Conservation (phyloP, 2,888 invertebrate species). For the Selenia dentaria region DNA sequence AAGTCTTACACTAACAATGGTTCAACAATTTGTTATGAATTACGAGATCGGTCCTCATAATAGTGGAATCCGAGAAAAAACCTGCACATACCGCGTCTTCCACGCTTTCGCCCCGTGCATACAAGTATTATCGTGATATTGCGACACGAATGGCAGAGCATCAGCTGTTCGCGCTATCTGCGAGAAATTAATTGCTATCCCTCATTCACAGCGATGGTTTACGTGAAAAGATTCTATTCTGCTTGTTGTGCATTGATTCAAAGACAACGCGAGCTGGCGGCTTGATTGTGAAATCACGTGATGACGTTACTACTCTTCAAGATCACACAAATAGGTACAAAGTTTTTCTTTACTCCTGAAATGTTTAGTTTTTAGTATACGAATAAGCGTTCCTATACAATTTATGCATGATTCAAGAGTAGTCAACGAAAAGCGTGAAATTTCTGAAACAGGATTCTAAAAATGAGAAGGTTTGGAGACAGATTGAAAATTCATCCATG, state of each 20-base stretch:
- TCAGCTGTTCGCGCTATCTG: slow-evolving; percentile 74
- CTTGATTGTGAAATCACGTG: slow-evolving; percentile 12
- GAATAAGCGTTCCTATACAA: too few species aligned
- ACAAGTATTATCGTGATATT: slow-evolving; percentile 59
- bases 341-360: too few species aligned
- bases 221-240: slow-evolving; percentile 47
- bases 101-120: slow-evolving; percentile 71
- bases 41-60: slow-evolving; percentile 9
- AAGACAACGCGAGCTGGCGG: slow-evolving; percentile 9
- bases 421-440: too few species aligned
- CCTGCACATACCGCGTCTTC: slow-evolving; percentile 30
- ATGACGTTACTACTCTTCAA: not conserved
- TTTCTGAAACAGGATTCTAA: too few species aligned
- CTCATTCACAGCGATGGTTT: slow-evolving; percentile 59
- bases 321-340: too few species aligned
- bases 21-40: slow-evolving; percentile 7
- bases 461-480: too few species aligned
- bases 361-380: too few species aligned
- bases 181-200: slow-evolving; percentile 63
- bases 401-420: too few species aligned
- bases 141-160: slow-evolving; percentile 67
- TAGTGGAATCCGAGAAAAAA: slow-evolving; percentile 29
- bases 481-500: too few species aligned
- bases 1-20: too few species aligned
- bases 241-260: too few species aligned